Evolutionary conservation across 2,113 vertebrate species (phyloP).

Genomic region (Ondatra zibethicus): DNA sequence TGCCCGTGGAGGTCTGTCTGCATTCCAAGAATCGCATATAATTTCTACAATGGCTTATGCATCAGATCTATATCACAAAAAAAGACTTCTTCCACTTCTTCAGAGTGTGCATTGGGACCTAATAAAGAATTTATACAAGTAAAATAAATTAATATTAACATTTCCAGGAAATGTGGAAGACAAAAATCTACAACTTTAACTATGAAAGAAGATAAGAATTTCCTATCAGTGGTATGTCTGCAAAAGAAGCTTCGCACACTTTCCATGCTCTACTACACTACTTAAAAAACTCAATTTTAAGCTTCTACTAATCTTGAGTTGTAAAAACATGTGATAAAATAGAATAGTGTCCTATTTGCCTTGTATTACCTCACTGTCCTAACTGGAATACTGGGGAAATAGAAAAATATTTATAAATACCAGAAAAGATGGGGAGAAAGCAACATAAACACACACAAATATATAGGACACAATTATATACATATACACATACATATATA

Average conservation of each 20-base stretch:
- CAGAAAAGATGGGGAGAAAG: neutral
- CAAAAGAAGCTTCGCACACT: neutral
- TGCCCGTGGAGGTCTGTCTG: too few relatives aligned
- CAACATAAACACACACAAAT: neutral
- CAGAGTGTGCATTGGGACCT: neutral
- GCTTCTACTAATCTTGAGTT: neutral
- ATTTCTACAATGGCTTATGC: neutral
- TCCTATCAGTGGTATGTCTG: neutral
- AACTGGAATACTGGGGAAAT: neutral
- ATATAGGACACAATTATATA: neutral
- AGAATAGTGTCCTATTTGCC: neutral
- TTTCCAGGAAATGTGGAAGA: neutral
- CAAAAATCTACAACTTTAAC: neutral
- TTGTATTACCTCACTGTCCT: neutral
- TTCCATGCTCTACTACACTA: neutral
- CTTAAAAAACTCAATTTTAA: neutral
- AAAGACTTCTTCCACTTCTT: fast-evolving
- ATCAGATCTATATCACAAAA: neutral
- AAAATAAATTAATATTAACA: neutral
- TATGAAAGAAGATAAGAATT: neutral
- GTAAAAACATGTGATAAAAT: neutral
- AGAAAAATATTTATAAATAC: neutral
- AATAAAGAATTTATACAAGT: neutral
- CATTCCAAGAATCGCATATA: neutral
- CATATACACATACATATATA: neutral